Base-by-base conservation (phyloP, 2,797 vertebrate genomes). In the Mallotus villosus region DNA sequence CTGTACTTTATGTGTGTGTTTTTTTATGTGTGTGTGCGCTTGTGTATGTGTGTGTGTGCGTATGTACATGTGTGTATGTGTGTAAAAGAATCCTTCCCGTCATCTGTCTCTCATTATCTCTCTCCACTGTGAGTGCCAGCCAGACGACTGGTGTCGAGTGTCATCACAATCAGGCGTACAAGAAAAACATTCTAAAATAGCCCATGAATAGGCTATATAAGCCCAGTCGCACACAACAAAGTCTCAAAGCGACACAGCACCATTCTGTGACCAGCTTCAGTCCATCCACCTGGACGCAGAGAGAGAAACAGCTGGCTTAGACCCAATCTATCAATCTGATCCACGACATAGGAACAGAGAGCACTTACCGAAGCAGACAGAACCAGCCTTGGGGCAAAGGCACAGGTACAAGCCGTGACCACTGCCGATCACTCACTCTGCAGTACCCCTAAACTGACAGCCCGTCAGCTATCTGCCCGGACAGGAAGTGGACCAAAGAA, bases 101-200 rank as follows among this genome's bases (percentile, higher is more conserved):
- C n/a, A 22, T 61, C 68, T 55, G 29, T 57, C 34, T 53, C 64
- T 76, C 19, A 68, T 82, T 75, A 77, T 75, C 72, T 68, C 72
- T 68, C 27, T 11, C 0, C 9, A 21, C 58, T 72, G 66, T 32
- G 63, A 72, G 41, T 60, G 75, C 64, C 58, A 72, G 68, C 70
- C 51, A 65, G 70, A 72, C 59, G 53, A 77, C 73, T 77, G 58
- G 72, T 71, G 70, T 77, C 81, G 59, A 81, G 75, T 73, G 76
- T 77, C 51, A 73, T 62, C 62, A 60, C 37, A 63, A 69, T 72
- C 70, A 65, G n/a, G 3, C 16, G 32, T 51, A 58, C 9, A 11
- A 62, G 53, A 49, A 62, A 74, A 74, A 19, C 27, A 3, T 27
- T 73, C 71, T 32, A 68, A 84, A 84, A 84, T 79, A 82, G 76